Base-by-base conservation (phyloP, 2,888 invertebrate species). In the Heliconius aoede region DNA sequence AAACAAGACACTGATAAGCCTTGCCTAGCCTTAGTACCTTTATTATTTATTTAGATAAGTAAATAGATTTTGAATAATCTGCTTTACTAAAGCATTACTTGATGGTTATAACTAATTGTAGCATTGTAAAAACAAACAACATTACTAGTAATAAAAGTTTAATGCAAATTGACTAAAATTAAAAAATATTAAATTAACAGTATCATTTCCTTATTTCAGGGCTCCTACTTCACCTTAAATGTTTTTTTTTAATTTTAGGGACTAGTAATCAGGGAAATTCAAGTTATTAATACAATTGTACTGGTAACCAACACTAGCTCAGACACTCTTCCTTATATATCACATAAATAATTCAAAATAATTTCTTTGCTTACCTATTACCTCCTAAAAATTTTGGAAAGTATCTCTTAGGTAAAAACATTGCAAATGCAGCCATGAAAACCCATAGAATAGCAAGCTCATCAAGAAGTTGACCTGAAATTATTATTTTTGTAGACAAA, bases 391-490 rank as follows among this genome's bases (percentile, higher is more conserved):
- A 95, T 82, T 94, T 95, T 18, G 97, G 97, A 84, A 97, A 96
- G 86, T 96, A 95, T 87, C 96, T 94, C 84, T 95, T 95, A 36
- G 97, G 97, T 76, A 96, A 95, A 90, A 97, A 97, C 92, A 97
- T 95, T 55, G 97, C 96, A 86, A 97, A 96, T 8, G 96, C 96
- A 30, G 97, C 96, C 95, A 97, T 96, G 82, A 97, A 96, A 3
- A 97, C 96, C 98, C 97, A 98, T 67, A 98, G 87, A 85, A 98
- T 98, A 65, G 97, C 96, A 81, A 97, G 90, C 87, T 98, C 97
- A 90, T 98, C 97, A 76, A 98, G 89, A 51, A 98, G 89, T 90
- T 98, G 97, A 36, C 97, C 97, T 95, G 83, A 76, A 90, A 89
- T 60, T 58, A 24, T 40, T 40, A 61, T 68, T 61, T 13, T 55